Conservation (phyloP, 1,140 invertebrate species). For the Sinella curviseta region DNA sequence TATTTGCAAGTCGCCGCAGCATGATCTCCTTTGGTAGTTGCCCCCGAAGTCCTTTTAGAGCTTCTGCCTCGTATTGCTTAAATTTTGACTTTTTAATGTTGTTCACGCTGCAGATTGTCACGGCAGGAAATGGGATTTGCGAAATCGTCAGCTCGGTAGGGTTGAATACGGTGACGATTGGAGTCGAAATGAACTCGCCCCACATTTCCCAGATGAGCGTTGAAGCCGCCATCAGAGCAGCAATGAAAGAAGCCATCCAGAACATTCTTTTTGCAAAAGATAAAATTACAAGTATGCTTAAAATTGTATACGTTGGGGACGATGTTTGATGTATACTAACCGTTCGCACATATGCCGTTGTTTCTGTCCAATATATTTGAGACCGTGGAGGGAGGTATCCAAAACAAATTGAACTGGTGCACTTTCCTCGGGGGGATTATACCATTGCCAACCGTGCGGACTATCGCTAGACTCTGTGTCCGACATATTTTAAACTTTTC, state of each 20-base stretch:
- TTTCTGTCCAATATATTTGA: background rate
- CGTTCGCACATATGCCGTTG: background rate
- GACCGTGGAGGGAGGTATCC: background rate
- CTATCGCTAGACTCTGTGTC: too few relatives aligned
- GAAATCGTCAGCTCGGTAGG: slow-evolving; percentile 40
- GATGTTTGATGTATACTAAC: too few relatives aligned
- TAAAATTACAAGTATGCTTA: too few relatives aligned
- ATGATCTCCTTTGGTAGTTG: too few relatives aligned
- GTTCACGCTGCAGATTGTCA: slow-evolving; percentile 37
- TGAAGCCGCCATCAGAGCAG: slow-evolving; percentile 57
- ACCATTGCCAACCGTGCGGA: background rate
- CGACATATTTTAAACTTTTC: too few relatives aligned
- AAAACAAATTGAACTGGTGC: background rate
- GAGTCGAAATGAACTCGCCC: slow-evolving; percentile 60
- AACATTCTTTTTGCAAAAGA: too few relatives aligned
- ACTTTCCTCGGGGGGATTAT: background rate
- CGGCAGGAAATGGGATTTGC: slow-evolving; percentile 45
- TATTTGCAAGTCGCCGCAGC: too few relatives aligned
- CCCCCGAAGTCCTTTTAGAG: background rate
- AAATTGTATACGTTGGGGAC: background rate
- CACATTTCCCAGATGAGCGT: slow-evolving; percentile 59
- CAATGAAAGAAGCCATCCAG: slow-evolving; percentile 58
- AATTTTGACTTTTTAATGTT: background rate
- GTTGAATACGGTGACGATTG: slow-evolving; percentile 63
- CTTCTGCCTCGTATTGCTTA: background rate